Evolutionary conservation across 1,140 invertebrate genomes (phyloP).

Genomic region (Aricia agestis): DNA sequence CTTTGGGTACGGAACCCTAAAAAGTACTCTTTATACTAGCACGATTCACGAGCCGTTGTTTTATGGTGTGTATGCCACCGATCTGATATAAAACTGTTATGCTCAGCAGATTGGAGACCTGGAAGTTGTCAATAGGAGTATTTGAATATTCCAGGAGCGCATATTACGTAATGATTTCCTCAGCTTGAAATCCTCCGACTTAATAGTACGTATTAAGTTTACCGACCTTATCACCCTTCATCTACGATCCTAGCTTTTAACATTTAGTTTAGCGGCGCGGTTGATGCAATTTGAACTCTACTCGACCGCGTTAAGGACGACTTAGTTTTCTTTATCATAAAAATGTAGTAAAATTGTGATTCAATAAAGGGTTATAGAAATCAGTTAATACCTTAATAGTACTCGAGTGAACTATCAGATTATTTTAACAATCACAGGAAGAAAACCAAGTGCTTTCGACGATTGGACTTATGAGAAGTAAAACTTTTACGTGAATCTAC

Average conservation of each 20-base stretch:
- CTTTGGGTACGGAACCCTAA: no score
- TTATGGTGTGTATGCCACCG: no score
- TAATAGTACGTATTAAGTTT: neutral
- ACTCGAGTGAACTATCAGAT: no score
- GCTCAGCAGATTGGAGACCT: no score
- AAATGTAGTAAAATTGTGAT: neutral
- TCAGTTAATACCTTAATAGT: neutral
- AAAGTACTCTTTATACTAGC: no score
- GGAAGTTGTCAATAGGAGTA: no score
- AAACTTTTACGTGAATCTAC: no score
- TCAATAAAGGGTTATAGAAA: conserved; percentile 2
- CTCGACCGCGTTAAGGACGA: neutral
- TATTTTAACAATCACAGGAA: neutral
- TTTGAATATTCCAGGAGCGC: no score
- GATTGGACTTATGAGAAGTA: no score
- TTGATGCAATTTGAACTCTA: neutral
- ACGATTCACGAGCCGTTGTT: no score
- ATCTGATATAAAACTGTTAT: no score
- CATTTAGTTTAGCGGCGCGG: neutral
- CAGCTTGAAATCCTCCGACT: neutral
- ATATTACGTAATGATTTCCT: conserved; percentile 1
- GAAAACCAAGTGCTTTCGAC: neutral
- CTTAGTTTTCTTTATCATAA: neutral
- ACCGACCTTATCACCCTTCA: neutral
- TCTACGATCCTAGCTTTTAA: neutral